A percentile compares a stretch with the other conserved stretches of the same genome.
Evolutionary conservation across 2,113 vertebrate genomes (phyloP).

Genomic region (cattle (Bos taurus)): DNA sequence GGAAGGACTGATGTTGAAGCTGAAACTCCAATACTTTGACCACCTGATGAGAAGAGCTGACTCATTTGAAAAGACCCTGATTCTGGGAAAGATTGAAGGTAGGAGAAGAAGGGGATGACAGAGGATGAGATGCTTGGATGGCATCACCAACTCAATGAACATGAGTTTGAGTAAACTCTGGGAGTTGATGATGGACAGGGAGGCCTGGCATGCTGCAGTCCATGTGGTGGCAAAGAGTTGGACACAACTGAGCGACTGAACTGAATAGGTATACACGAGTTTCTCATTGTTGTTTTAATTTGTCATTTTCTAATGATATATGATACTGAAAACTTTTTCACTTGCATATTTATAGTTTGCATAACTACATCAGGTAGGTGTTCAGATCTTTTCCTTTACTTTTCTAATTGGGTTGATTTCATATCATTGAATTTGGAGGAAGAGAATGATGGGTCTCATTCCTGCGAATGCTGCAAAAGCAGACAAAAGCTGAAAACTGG

Average conservation of each 20-base stretch:
- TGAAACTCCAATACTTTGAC: neutral
- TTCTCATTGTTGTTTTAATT: neutral
- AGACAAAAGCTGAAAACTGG: neutral
- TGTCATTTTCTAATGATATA: neutral
- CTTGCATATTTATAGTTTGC: neutral
- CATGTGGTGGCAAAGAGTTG: rapidly evolving
- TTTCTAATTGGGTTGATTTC: neutral
- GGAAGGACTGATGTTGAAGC: neutral
- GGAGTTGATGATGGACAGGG: neutral
- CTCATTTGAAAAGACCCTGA: neutral
- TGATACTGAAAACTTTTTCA: neutral
- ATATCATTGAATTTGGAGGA: neutral
- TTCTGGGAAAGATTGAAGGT: neutral
- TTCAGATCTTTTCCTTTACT: neutral
- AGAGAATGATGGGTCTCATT: neutral
- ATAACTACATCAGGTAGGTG: neutral
- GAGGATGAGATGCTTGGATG: neutral
- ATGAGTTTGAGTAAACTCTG: neutral
- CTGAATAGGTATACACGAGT: neutral
- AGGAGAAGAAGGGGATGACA: rapidly evolving
- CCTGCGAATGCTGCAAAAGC: neutral
- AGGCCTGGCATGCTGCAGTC: neutral
- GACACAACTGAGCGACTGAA: neutral
- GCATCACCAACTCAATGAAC: neutral
- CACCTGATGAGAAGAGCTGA: neutral